Conservation (phyloP, 2,888 invertebrate genomes). For the Ophion ventricosus region DNA sequence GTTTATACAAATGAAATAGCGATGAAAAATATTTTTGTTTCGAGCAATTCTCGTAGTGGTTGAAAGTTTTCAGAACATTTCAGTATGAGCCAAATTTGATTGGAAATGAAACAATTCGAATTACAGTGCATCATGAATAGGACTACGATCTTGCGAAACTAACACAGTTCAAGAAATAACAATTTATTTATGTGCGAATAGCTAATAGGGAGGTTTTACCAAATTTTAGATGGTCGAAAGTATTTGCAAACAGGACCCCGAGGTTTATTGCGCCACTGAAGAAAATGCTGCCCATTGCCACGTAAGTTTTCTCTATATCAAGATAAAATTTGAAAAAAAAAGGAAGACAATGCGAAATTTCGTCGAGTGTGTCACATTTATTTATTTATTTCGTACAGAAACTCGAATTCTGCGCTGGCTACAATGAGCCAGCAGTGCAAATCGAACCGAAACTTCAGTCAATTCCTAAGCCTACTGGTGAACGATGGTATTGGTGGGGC, state of each 20-base stretch:
- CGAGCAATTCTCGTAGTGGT: too few relatives aligned
- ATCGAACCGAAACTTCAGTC: background rate
- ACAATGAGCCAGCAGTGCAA: background rate
- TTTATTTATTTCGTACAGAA: slow-evolving; percentile 19
- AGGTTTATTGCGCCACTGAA: slow-evolving; percentile 34
- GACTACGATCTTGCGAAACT: too few relatives aligned
- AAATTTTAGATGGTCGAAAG: slow-evolving; percentile 31
- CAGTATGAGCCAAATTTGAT: too few relatives aligned
- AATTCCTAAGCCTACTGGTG: background rate
- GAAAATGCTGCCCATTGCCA: slow-evolving; percentile 33
- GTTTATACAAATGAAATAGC: too few relatives aligned
- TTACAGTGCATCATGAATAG: too few relatives aligned
- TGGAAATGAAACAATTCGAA: too few relatives aligned
- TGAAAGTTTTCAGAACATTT: too few relatives aligned
- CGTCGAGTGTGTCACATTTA: background rate
- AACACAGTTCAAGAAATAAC: too few relatives aligned
- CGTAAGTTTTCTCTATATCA: slow-evolving; percentile 23
- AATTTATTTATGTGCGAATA: too few relatives aligned
- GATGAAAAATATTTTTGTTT: too few relatives aligned
- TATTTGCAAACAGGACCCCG: slow-evolving; percentile 22
- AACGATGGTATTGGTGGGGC: slow-evolving; percentile 44
- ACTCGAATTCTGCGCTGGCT: slow-evolving; percentile 24
- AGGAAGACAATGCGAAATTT: background rate
- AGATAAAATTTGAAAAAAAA: background rate
- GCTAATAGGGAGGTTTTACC: too few relatives aligned